Evolutionary conservation across 2,888 invertebrate species (phyloP).

Genomic region (Tenthredo livida): DNA sequence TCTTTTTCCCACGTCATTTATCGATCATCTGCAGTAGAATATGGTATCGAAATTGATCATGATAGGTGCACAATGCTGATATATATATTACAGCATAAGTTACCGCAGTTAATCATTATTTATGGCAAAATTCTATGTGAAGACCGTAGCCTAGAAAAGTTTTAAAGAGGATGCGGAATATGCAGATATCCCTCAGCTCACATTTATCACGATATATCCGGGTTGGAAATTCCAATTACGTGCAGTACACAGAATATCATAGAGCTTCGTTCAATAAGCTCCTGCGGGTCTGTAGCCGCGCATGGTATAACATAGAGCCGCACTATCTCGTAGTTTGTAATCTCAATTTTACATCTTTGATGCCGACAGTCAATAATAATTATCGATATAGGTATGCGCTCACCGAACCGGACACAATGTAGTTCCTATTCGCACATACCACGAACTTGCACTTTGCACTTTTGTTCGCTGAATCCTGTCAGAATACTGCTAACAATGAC

Average conservation of each 20-base stretch:
- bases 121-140: background rate
- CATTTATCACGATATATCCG: conserved; percentile 9
- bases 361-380: conserved; percentile 10
- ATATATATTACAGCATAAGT: background rate
- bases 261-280: conserved; percentile 1
- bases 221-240: conserved; percentile 35
- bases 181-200: background rate
- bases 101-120: conserved; percentile 4
- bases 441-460: conserved; percentile 28
- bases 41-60: background rate
- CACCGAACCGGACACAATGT: conserved; percentile 26
- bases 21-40: background rate
- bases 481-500: conserved; percentile 9
- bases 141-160: background rate
- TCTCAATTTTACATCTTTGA: conserved; percentile 36
- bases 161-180: conserved; percentile 12
- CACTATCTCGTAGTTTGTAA: background rate
- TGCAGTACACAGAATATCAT: conserved; percentile 32
- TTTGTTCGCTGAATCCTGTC: conserved; percentile 4
- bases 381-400: conserved; percentile 15
- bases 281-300: background rate
- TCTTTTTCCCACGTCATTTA: background rate
- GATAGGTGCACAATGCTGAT: background rate
- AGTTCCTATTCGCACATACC: background rate
- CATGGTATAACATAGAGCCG: background rate